Conservation (phyloP, 2,797 vertebrate species). For the Sitta carolinensis region DNA sequence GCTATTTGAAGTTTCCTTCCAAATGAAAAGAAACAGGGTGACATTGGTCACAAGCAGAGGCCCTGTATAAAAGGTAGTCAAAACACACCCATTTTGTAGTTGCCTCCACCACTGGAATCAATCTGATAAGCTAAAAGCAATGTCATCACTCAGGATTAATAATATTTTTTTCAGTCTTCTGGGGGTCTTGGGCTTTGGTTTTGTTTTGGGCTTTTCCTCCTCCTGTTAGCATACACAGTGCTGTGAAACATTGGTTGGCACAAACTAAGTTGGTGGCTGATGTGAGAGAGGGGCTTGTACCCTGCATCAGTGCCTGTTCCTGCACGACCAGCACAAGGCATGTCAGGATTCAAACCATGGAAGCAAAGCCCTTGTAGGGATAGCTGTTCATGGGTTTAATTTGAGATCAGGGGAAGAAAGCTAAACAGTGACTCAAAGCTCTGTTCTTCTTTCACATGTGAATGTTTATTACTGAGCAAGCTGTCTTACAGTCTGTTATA, state of each 20-base stretch:
- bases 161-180: not conserved
- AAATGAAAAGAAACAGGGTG: not conserved
- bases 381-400: not conserved
- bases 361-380: not conserved
- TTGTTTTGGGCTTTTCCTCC: not conserved
- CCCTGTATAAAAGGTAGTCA: not conserved
- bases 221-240: not conserved
- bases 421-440: slow-evolving; percentile 25
- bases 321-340: not conserved
- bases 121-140: not conserved
- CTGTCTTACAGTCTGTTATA: not conserved
- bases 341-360: not conserved
- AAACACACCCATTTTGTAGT: rapidly evolving
- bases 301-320: not conserved
- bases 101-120: not conserved
- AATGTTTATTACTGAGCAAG: slow-evolving; percentile 14
- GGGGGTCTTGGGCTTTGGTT: not conserved
- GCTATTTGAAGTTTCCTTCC: not conserved
- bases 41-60: not conserved
- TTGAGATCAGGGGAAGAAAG: not conserved
- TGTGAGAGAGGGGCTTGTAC: not conserved
- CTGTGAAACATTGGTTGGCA: not conserved
- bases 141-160: not conserved
- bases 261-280: not conserved
- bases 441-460: not conserved